Evolutionary conservation across 2,797 vertebrate genomes (phyloP).

Genomic region (Emydoidea blandingii): DNA sequence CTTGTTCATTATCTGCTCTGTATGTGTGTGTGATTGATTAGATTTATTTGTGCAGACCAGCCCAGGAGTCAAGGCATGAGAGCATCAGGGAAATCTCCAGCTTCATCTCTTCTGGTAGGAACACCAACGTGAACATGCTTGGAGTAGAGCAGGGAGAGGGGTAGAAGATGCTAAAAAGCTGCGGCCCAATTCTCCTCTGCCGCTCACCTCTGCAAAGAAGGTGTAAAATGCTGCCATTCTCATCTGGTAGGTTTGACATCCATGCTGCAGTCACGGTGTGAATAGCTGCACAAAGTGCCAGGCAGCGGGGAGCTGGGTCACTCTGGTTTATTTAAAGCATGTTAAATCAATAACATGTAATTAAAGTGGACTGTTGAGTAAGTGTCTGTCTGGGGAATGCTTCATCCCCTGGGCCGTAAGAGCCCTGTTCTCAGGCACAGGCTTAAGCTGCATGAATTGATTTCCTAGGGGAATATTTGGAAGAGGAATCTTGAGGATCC

Average conservation of each 20-base stretch:
- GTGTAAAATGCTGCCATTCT: not conserved
- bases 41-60: constrained; percentile 56
- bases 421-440: not conserved
- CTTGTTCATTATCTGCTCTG: constrained; percentile 64
- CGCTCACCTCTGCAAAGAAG: not conserved
- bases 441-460: not conserved
- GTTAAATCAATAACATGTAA: not conserved
- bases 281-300: not conserved
- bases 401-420: not conserved
- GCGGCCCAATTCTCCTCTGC: not conserved
- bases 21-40: not conserved
- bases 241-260: not conserved
- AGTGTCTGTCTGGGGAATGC: no score
- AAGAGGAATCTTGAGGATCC: not conserved
- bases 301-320: not conserved
- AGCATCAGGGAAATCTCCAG: not conserved
- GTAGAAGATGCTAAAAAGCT: not conserved
- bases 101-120: not conserved
- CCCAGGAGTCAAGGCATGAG: not conserved
- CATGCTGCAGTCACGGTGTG: not conserved
- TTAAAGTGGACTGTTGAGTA: not conserved
- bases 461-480: not conserved
- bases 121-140: fast-evolving
- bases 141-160: not conserved
- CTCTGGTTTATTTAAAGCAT: not conserved